Percentiles rank a stretch among this genome's conserved stretches.
These are phyloP conservation scores for Lepidochitona cinerea DNA, from an alignment of 2,888 invertebrate species.

Conservation along the genomic window DNA sequence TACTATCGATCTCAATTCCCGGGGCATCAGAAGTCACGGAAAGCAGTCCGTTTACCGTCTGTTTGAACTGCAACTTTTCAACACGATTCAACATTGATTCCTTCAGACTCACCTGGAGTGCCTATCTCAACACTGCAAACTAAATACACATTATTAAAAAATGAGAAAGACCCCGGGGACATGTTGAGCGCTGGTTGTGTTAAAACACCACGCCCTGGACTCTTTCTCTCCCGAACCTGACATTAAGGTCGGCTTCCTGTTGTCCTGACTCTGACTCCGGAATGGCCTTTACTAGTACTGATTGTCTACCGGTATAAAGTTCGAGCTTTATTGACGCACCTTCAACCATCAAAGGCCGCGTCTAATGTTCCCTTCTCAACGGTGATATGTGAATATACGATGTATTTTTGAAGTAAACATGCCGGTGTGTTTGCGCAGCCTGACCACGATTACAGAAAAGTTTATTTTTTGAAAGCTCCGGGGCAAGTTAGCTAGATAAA, in stretches of 20 bases:
- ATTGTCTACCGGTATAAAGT: too few species aligned
- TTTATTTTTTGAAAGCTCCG: too few species aligned
- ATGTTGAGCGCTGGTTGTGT: neutral
- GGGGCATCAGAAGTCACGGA: neutral
- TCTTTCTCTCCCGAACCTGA: neutral
- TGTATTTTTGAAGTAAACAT: conserved; percentile 1
- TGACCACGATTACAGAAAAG: conserved; percentile 1
- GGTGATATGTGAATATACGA: neutral
- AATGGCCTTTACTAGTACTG: too few species aligned
- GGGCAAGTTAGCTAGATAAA: too few species aligned
- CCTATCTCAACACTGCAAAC: neutral
- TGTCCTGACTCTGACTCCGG: neutral
- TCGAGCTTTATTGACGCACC: neutral
- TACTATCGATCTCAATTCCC: neutral
- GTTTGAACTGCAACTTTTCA: neutral
- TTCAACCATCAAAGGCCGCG: neutral
- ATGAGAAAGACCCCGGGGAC: neutral
- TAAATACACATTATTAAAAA: conserved; percentile 5
- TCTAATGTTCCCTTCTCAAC: neutral
- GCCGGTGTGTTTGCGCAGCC: conserved; percentile 3
- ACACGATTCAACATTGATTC: neutral
- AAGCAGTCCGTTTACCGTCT: neutral
- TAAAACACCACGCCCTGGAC: neutral
- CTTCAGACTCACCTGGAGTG: neutral
- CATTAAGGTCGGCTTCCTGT: neutral